A percentile compares a stretch with the other conserved stretches of the same genome.
Evolutionary conservation across 2,113 vertebrate genomes (phyloP).

Genomic region (Bombycilla garrulus): DNA sequence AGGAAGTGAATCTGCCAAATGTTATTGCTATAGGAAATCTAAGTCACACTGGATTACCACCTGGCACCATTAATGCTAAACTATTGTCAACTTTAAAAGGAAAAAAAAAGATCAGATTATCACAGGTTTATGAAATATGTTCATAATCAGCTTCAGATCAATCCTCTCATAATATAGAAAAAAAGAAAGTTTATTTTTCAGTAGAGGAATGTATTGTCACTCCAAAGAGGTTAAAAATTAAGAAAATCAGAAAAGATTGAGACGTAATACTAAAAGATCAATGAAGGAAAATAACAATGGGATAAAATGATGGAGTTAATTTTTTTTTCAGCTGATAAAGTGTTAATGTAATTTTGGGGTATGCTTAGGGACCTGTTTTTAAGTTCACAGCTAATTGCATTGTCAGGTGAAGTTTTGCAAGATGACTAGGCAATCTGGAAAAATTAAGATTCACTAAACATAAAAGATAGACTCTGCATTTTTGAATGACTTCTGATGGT

Average conservation of each 20-base stretch:
- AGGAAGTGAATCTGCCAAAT: constrained; percentile 71
- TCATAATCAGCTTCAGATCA: background rate
- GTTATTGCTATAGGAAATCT: constrained; percentile 70
- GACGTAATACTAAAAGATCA: background rate
- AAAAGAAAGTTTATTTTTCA: background rate
- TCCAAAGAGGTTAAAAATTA: background rate
- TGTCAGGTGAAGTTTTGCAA: background rate
- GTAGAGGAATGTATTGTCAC: background rate
- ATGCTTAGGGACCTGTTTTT: background rate
- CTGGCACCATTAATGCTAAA: constrained; percentile 64
- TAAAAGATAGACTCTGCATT: background rate
- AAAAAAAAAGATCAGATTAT: constrained; percentile 40
- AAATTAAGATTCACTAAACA: background rate
- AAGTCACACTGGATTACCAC: constrained; percentile 70
- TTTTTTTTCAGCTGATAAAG: background rate
- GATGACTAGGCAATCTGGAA: background rate
- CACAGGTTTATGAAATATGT: constrained; percentile 38
- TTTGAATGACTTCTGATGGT: background rate
- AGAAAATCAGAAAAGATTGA: background rate
- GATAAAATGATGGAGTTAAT: background rate
- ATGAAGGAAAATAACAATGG: background rate
- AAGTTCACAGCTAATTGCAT: background rate
- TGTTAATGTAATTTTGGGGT: background rate
- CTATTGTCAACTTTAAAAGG: constrained; percentile 44
- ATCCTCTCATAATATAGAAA: background rate